Evolutionary conservation across 2,888 invertebrate genomes (phyloP), one percentile per base, ranked within the genome.

Genomic region (Girardia tigrina): DNA sequence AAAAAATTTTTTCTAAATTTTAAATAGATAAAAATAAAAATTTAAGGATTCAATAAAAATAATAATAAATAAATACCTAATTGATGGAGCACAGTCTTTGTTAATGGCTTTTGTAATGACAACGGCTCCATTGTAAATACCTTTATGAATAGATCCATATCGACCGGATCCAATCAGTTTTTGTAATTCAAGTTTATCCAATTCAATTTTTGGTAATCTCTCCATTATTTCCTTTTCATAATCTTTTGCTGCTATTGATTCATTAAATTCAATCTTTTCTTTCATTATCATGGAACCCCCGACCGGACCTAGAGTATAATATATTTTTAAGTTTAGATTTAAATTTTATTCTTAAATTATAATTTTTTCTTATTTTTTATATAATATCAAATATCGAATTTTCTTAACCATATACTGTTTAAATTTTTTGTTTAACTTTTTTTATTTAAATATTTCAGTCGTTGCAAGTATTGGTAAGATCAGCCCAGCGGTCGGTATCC

Each of bases 91-190:
- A 56, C 56, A 56, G 23, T 56, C 56, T 56, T 23, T 56, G n/a
- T 56, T 56, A 56, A 56, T 56, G 4, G 56, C n/a, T 56, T 56
- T 56, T 4, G 23, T 16, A 8, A 56, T 2, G 23, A 56, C 56
- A 12, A 56, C 56, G 23, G 56, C n/a, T 56, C 56, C 56, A 56
- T 56, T 56, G n/a, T 56, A 56, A 56, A 56, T 56, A 12, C 56
- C 4, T 56, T 56, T 56, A 20, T 16, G n/a, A 56, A 16, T 56
- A 16, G 56, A 56, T 16, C 56, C 56, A n/a, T 56, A 56, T 56
- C 4, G 8, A 4, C 56, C 56, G 4, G 4, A 16, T 56, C 8
- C 4, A 12, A 56, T 8, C n/a, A 56, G 6, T 8, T 56, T 56
- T 56, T 56, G 56, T 56, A 56, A n/a, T 56, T 56, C 56, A 6